A percentile compares a stretch with the other conserved stretches of the same genome.
Evolutionary conservation across 35 echinoderm and acorn worm genomes (phyloP).

Genomic region (Hemicentrotus pulcherrimus): DNA sequence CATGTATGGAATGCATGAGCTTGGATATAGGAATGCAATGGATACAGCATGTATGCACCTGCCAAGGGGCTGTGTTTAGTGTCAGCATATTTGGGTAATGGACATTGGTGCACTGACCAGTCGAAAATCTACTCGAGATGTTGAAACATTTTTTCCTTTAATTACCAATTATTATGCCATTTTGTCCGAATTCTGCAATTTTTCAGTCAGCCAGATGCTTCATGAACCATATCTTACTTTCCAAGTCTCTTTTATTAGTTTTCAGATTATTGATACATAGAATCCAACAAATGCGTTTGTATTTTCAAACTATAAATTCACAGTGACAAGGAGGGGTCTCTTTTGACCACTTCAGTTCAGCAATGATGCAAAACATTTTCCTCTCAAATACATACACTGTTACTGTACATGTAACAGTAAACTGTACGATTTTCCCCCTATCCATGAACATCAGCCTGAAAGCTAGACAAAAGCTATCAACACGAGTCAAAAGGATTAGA

Average conservation of each 20-base stretch:
- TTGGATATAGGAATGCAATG: constrained; percentile 40
- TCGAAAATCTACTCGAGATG: background rate
- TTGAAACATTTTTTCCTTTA: background rate
- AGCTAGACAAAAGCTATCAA: background rate
- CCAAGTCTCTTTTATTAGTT: background rate
- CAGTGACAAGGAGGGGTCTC: background rate
- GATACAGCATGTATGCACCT: constrained; percentile 33
- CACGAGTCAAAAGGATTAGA: background rate
- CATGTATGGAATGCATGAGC: constrained; percentile 27
- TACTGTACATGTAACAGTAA: too few relatives aligned
- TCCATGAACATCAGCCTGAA: background rate
- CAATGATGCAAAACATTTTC: background rate
- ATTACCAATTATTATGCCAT: too few relatives aligned
- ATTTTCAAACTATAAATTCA: background rate
- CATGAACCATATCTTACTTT: background rate
- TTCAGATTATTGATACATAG: background rate
- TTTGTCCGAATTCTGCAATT: too few relatives aligned
- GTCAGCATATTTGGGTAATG: constrained; percentile 37
- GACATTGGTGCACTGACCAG: background rate
- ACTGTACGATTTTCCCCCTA: background rate
- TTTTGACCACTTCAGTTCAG: background rate
- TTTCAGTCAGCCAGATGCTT: too few relatives aligned
- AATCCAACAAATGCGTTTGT: background rate
- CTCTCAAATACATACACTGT: background rate
- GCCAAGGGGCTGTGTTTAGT: background rate